Evolutionary conservation across 2,888 invertebrate species (phyloP).

Genomic region (Aphidius colemani): DNA sequence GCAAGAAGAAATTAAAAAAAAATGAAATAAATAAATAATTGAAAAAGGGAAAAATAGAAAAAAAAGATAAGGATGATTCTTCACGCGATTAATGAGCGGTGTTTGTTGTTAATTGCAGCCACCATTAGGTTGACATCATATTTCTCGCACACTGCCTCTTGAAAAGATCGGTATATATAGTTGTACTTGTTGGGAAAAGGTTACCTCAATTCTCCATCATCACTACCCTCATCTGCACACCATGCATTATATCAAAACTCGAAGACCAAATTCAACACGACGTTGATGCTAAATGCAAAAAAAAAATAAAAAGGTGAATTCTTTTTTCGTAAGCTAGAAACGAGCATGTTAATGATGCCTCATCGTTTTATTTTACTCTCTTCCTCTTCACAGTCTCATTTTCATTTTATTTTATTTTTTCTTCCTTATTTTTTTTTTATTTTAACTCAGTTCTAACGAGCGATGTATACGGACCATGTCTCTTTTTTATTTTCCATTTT

Average conservation of each 20-base stretch:
- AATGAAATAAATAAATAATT: too few relatives aligned
- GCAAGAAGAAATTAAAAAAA: too few relatives aligned
- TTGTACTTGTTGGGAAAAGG: conserved; percentile 7
- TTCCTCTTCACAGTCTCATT: neutral
- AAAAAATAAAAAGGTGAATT: conserved; percentile 26
- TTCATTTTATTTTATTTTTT: too few relatives aligned
- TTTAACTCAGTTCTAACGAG: too few relatives aligned
- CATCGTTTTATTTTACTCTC: conserved; percentile 24
- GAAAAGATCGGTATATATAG: conserved; percentile 14
- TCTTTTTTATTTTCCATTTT: too few relatives aligned
- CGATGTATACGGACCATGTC: too few relatives aligned
- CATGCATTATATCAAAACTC: conserved; percentile 12
- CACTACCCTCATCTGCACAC: conserved; percentile 20
- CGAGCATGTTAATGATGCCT: conserved; percentile 60
- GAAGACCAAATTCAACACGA: conserved; percentile 3
- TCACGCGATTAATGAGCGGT: conserved; percentile 60
- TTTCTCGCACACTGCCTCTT: conserved; percentile 27
- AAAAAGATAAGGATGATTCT: conserved; percentile 35
- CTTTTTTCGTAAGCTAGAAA: conserved; percentile 47
- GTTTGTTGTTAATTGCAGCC: conserved; percentile 61
- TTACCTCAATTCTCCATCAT: conserved; percentile 38
- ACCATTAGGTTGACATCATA: conserved; percentile 59
- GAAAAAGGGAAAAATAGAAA: neutral
- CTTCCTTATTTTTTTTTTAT: too few relatives aligned
- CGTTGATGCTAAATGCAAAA: conserved; percentile 16